Evolutionary conservation across 2,113 vertebrate species (phyloP).

Genomic region (Platysternon megacephalum): DNA sequence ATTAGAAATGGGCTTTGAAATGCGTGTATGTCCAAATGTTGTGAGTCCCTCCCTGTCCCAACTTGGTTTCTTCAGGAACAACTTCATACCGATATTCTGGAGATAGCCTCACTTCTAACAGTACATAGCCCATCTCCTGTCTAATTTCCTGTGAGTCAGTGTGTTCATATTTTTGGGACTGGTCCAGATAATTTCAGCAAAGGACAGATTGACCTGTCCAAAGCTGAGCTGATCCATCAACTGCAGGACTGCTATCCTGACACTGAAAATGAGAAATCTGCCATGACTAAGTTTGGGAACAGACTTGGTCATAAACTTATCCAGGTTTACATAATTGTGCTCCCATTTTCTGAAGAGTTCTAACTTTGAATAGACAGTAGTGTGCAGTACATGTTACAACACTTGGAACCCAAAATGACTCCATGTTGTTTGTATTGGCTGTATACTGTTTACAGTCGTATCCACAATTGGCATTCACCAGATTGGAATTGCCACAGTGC

Average conservation of each 20-base stretch:
- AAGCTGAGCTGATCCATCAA: not conserved
- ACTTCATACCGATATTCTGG: not conserved
- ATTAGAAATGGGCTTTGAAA: not conserved
- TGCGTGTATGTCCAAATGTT: not conserved
- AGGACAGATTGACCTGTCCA: not conserved
- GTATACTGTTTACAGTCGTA: not conserved
- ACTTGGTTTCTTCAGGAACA: not conserved
- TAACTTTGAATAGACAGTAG: not conserved
- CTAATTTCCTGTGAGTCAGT: not conserved
- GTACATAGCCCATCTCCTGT: too few relatives aligned
- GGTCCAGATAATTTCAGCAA: not conserved
- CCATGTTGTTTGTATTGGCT: not conserved
- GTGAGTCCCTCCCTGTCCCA: not conserved
- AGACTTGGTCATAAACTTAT: not conserved
- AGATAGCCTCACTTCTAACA: too few relatives aligned
- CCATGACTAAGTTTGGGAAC: not conserved
- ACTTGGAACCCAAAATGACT: not conserved
- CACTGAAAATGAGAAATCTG: not conserved
- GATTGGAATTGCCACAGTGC: not conserved
- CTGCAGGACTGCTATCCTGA: not conserved
- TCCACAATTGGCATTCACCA: not conserved
- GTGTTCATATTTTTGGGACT: not conserved
- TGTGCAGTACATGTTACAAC: not conserved
- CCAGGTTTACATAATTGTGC: not conserved
- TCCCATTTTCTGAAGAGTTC: not conserved